phyloP scores from a whole-genome alignment of 2,888 invertebrate species.

The Campoplex capitator region DNA sequence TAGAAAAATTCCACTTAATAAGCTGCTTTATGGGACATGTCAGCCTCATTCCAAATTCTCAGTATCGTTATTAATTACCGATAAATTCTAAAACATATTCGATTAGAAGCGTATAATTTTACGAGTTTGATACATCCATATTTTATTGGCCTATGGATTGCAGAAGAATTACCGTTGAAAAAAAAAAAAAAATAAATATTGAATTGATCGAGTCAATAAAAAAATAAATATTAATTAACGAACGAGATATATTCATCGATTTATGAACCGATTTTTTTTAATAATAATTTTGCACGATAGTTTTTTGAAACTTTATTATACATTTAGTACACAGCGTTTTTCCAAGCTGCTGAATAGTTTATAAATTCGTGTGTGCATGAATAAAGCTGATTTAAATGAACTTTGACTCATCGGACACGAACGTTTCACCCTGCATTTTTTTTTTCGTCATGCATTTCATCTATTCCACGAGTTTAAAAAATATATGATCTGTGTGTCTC shows the following conservation, averaged over 20 bases:
- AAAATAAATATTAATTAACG: neutral
- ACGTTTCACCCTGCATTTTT: neutral
- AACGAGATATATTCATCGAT: neutral
- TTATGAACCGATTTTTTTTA: neutral
- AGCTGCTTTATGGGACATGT: conserved; percentile 6
- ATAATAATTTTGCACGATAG: neutral
- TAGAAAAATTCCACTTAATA: conserved; percentile 26
- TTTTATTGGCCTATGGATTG: neutral
- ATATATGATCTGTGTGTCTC: conserved; percentile 1
- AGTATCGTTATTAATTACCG: conserved; percentile 9
- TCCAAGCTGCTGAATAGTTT: too few species aligned
- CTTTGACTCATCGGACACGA: neutral
- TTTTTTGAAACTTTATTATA: neutral
- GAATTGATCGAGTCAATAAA: neutral
- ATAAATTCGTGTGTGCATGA: too few species aligned
- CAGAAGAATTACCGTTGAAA: neutral
- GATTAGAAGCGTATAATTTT: neutral
- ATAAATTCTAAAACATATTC: conserved; percentile 14
- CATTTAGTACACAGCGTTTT: neutral
- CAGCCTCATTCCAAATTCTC: conserved; percentile 1
- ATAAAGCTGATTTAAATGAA: neutral
- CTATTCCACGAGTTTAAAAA: neutral
- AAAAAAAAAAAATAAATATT: neutral
- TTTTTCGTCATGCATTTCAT: neutral
- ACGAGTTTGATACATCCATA: neutral